phyloP scores from a whole-genome alignment of 2,888 invertebrate species.

The Spodoptera picta region DNA sequence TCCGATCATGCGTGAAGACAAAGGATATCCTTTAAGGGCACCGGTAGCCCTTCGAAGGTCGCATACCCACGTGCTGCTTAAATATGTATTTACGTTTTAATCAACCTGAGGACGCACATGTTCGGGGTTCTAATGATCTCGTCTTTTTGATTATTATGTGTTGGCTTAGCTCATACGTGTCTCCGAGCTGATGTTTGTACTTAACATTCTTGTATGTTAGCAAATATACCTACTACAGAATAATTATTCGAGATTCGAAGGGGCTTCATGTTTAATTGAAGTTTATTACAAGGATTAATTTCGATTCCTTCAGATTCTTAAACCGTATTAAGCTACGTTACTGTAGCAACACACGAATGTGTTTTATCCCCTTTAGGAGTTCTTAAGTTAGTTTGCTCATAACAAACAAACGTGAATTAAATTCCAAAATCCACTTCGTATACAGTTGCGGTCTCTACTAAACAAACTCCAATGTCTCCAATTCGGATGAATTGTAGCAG shows the following conservation, averaged over 20 bases:
- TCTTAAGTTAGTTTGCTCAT: conserved; percentile 7
- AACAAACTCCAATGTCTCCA: conserved; percentile 10
- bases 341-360: neutral
- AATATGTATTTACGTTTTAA: conserved; percentile 62
- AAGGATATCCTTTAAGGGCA: conserved; percentile 50
- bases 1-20: conserved; percentile 58
- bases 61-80: conserved; percentile 53
- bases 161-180: conserved; percentile 34
- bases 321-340: too few relatives aligned
- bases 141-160: conserved; percentile 49
- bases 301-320: too few relatives aligned
- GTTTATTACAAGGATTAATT: too few relatives aligned
- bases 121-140: conserved; percentile 54
- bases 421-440: conserved; percentile 13
- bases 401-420: conserved; percentile 5
- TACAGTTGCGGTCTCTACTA: conserved; percentile 10
- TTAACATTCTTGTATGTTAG: conserved; percentile 25
- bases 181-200: conserved; percentile 33
- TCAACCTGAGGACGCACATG: conserved; percentile 47
- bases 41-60: conserved; percentile 70
- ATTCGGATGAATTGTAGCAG: conserved; percentile 21
- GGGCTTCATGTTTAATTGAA: neutral
- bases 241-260: neutral
- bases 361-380: neutral
- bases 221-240: conserved; percentile 11